These are phyloP conservation scores for Prorops nasuta DNA, from an alignment of 1,140 invertebrate species.

Conservation along the genomic window DNA sequence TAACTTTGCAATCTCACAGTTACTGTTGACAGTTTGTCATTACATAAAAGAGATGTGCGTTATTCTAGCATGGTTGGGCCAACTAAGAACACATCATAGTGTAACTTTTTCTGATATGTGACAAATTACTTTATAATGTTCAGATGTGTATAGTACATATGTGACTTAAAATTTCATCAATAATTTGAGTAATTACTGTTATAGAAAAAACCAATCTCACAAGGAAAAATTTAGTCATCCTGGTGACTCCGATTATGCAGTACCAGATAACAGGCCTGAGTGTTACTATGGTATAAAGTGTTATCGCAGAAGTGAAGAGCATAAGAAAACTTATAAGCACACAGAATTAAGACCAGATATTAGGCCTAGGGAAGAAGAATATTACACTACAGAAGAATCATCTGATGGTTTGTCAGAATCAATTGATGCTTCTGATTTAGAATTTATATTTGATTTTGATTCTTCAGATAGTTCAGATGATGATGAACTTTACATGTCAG, in stretches of 20 bases:
- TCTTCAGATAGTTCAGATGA: conserved; percentile 27
- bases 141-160: too few relatives aligned
- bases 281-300: conserved; percentile 58
- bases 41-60: too few relatives aligned
- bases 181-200: too few relatives aligned
- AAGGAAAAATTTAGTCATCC: conserved; percentile 50
- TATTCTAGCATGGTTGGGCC: too few relatives aligned
- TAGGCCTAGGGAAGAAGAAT: conserved; percentile 2
- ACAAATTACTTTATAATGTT: too few relatives aligned
- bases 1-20: too few relatives aligned
- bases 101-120: too few relatives aligned
- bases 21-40: too few relatives aligned
- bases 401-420: conserved; percentile 12
- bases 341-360: conserved; percentile 23
- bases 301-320: conserved; percentile 57
- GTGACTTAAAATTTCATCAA: too few relatives aligned
- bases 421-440: conserved; percentile 26
- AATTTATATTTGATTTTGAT: conserved; percentile 45
- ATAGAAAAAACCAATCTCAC: conserved; percentile 52
- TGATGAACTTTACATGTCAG: conserved; percentile 22
- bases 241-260: conserved; percentile 57
- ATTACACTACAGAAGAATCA: neutral
- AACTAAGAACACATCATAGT: too few relatives aligned
- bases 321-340: conserved; percentile 56
- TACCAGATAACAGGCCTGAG: conserved; percentile 51